These are phyloP conservation scores for Chloroceryle aenea DNA, from an alignment of 2,113 vertebrate species.

Conservation along the genomic window DNA sequence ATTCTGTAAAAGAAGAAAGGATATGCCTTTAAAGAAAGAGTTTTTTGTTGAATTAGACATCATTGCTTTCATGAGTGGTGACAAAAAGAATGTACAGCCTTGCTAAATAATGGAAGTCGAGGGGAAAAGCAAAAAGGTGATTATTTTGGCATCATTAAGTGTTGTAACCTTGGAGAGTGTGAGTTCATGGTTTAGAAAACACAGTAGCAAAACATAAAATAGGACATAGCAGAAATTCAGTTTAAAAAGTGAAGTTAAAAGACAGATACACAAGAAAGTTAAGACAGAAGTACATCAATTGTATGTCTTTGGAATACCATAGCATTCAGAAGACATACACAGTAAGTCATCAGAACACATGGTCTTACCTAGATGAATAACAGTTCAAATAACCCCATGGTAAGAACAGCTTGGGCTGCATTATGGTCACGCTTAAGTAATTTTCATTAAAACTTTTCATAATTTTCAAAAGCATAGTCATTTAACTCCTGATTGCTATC, in stretches of 20 bases:
- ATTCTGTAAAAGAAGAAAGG: background rate
- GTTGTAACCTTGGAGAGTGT: background rate
- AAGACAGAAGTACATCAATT: rapidly evolving
- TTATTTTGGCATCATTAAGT: background rate
- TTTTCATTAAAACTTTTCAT: background rate
- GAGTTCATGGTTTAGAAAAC: background rate
- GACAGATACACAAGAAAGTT: background rate
- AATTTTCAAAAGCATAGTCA: background rate
- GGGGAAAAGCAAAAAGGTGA: background rate
- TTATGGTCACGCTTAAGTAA: background rate
- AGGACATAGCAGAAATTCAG: background rate
- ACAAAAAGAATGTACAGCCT: background rate
- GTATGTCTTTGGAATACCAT: rapidly evolving
- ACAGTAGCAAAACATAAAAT: background rate
- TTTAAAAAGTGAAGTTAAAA: background rate
- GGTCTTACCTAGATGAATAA: background rate
- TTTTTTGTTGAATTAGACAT: background rate
- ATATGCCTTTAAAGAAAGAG: background rate
- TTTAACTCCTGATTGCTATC: background rate
- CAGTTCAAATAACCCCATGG: background rate
- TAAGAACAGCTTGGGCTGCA: background rate
- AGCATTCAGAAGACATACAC: background rate
- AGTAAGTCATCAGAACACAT: background rate
- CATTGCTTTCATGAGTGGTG: background rate
- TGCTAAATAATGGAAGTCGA: background rate